Evolutionary conservation across 2,113 vertebrate species (phyloP).

Genomic region (Struthio camelus): DNA sequence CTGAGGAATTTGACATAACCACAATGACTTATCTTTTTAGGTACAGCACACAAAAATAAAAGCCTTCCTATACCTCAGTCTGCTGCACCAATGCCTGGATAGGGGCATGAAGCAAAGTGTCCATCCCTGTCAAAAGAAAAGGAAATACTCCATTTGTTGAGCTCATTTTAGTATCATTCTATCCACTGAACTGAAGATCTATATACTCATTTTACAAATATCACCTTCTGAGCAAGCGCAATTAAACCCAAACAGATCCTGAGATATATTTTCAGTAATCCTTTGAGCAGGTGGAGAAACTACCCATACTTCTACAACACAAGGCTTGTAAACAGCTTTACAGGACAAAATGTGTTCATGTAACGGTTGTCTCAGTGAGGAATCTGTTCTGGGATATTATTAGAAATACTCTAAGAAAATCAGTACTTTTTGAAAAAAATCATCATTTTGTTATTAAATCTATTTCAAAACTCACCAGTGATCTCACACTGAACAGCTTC

Average conservation of each 20-base stretch:
- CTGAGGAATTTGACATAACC: neutral
- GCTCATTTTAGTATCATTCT: neutral
- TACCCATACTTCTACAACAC: neutral
- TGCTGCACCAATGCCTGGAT: conserved; percentile 74
- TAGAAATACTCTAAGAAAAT: neutral
- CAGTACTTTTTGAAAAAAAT: neutral
- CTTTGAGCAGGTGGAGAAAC: rapidly evolving
- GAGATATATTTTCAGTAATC: neutral
- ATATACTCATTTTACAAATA: neutral
- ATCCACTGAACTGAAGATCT: neutral
- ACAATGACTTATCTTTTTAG: neutral
- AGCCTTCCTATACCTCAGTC: conserved; percentile 70
- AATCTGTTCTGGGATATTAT: neutral
- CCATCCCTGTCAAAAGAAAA: conserved; percentile 75
- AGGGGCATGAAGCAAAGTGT: conserved; percentile 79
- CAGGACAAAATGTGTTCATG: neutral
- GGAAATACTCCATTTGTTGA: neutral
- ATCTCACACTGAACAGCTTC: conserved; percentile 59
- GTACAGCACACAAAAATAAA: neutral
- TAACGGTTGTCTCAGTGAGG: neutral
- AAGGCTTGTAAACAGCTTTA: neutral
- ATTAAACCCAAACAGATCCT: neutral
- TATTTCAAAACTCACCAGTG: conserved; percentile 71
- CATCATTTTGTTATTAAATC: neutral
- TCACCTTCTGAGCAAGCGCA: neutral